Conservation (phyloP, 2,797 vertebrate species). For the Monodelphis domestica region DNA sequence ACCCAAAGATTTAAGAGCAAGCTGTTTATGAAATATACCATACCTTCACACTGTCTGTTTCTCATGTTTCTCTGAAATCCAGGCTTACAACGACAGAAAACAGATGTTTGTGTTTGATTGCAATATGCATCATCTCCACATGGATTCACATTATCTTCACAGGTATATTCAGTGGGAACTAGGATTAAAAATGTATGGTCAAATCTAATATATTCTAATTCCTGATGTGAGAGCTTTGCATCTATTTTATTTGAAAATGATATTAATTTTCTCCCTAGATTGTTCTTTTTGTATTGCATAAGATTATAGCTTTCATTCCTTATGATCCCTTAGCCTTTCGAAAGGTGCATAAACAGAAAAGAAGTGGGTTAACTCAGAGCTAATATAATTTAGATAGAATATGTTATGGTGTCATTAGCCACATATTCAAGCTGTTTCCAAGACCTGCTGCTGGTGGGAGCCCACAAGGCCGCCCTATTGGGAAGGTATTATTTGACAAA, state of each 20-base stretch:
- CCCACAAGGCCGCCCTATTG: neutral
- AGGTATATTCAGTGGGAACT: constrained; percentile 92
- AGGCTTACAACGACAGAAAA: constrained; percentile 94
- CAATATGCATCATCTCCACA: constrained; percentile 97
- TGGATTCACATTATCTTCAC: constrained; percentile 93
- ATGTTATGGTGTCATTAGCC: neutral
- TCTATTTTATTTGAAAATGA: constrained; percentile 48
- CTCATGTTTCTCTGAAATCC: constrained; percentile 95
- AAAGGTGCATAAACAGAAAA: constrained; percentile 25
- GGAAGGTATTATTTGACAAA: neutral
- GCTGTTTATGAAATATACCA: constrained; percentile 58
- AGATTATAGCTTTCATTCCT: constrained; percentile 6
- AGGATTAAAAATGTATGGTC: constrained; percentile 71
- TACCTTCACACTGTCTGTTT: constrained; percentile 96
- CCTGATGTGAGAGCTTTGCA: constrained; percentile 11
- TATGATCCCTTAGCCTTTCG: neutral
- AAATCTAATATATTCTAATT: constrained; percentile 60
- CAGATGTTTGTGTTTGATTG: constrained; percentile 93
- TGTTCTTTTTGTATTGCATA: constrained; percentile 24
- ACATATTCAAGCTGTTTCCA: constrained; percentile 9
- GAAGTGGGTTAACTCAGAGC: constrained; percentile 1
- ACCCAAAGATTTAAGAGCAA: constrained; percentile 64
- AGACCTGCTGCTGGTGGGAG: neutral
- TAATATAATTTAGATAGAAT: constrained; percentile 19
- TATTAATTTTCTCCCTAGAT: constrained; percentile 37